phyloP scores from a whole-genome alignment of 2,113 vertebrate species.

The Tautogolabrus adspersus region DNA sequence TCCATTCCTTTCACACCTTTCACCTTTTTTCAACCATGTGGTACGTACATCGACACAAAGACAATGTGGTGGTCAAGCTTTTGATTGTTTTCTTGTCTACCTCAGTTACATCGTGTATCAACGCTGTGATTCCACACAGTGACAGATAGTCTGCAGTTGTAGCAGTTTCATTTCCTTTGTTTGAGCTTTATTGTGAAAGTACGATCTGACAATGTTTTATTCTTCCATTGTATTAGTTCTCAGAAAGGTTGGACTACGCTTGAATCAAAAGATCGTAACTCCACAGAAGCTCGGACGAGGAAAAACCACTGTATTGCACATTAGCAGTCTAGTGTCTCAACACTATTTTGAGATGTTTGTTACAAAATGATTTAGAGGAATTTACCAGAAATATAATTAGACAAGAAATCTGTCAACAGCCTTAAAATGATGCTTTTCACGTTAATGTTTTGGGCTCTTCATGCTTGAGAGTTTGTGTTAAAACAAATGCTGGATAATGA shows the following conservation, averaged over 20 bases:
- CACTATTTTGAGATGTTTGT: background rate
- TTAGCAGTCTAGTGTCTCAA: background rate
- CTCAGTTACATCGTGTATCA: slow-evolving; percentile 69
- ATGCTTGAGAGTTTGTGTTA: slow-evolving; percentile 14
- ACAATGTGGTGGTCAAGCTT: slow-evolving; percentile 57
- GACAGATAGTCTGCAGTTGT: slow-evolving; percentile 22
- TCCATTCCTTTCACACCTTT: slow-evolving; percentile 11
- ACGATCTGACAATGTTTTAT: slow-evolving; percentile 20
- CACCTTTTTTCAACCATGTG: slow-evolving; percentile 23
- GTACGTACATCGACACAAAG: slow-evolving; percentile 41
- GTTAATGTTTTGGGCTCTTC: background rate
- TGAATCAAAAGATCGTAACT: slow-evolving; percentile 15
- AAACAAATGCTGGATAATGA: slow-evolving; percentile 64
- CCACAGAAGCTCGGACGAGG: slow-evolving; percentile 21
- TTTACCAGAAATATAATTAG: background rate
- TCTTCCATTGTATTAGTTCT: slow-evolving; percentile 12
- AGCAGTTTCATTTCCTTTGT: slow-evolving; percentile 25
- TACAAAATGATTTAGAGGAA: background rate
- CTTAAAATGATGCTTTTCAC: background rate
- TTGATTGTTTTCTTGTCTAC: slow-evolving; percentile 77
- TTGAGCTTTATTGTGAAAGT: slow-evolving; percentile 45
- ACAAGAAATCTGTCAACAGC: background rate
- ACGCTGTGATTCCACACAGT: slow-evolving; percentile 20
- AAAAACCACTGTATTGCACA: background rate
- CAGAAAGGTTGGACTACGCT: slow-evolving; percentile 4